Conservation (phyloP, 1,140 invertebrate genomes). For the Drosophila rhopaloa region DNA sequence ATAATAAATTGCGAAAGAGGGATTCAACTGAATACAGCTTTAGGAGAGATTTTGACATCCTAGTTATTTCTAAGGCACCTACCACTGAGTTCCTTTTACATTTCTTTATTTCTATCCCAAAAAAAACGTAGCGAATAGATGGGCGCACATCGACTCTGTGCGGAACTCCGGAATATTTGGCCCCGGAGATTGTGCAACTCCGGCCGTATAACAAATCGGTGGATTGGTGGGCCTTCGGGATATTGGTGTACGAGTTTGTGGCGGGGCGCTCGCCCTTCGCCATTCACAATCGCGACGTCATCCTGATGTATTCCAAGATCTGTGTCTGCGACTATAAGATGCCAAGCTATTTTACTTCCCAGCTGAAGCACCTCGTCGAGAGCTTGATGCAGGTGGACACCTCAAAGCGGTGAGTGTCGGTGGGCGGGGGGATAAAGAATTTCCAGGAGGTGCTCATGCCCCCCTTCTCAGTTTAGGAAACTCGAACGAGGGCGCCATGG, state of each 20-base stretch:
- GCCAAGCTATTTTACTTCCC: constrained; percentile 88
- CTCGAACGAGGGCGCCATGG: constrained; percentile 90
- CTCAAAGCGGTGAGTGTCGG: constrained; percentile 88
- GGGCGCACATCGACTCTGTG: constrained; percentile 96
- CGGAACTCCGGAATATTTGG: constrained; percentile 98
- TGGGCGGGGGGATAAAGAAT: not conserved
- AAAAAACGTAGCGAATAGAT: constrained; percentile 85
- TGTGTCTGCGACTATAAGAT: constrained; percentile 90
- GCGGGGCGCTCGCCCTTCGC: constrained; percentile 94
- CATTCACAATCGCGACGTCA: constrained; percentile 88
- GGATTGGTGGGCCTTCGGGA: constrained; percentile 98
- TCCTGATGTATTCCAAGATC: constrained; percentile 96
- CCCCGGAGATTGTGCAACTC: constrained; percentile 96
- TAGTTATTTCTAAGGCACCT: no score
- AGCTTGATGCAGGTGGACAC: constrained; percentile 94
- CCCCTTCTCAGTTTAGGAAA: constrained; percentile 88
- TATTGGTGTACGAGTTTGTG: constrained; percentile 93
- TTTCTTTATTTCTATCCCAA: no score
- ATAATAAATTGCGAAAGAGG: no score
- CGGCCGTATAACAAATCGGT: constrained; percentile 98
- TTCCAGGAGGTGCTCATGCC: constrained; percentile 1
- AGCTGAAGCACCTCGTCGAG: constrained; percentile 93
- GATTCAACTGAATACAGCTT: no score
- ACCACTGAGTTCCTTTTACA: no score
- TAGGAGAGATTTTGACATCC: no score